Evolutionary conservation across 2,888 invertebrate genomes (phyloP).

Genomic region (Flexamia atlantica): DNA sequence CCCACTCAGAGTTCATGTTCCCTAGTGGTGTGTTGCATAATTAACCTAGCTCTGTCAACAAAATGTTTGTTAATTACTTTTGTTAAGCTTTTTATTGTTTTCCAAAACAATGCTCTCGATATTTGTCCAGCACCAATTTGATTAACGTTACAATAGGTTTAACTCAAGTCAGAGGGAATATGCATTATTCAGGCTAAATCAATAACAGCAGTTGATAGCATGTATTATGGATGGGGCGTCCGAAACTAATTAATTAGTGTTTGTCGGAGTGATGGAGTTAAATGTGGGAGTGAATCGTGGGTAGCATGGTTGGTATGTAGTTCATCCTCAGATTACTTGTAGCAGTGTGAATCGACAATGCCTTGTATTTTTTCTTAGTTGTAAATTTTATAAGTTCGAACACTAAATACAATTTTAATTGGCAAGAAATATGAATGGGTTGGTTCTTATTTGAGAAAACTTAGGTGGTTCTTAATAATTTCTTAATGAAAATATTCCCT

Average conservation of each 20-base stretch:
- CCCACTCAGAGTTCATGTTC: not conserved
- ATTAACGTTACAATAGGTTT: not conserved
- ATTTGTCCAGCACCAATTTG: too few relatives aligned
- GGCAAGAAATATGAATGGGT: too few relatives aligned
- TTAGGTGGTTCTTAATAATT: too few relatives aligned
- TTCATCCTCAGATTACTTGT: too few relatives aligned
- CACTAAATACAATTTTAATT: too few relatives aligned
- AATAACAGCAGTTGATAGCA: not conserved
- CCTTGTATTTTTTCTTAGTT: too few relatives aligned
- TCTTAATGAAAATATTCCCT: too few relatives aligned
- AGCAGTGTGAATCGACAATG: too few relatives aligned
- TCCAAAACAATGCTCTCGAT: not conserved
- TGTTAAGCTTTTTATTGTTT: not conserved
- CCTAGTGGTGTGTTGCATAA: not conserved
- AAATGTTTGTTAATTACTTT: not conserved
- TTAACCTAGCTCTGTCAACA: not conserved
- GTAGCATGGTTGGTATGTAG: not conserved
- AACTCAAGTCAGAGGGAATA: not conserved
- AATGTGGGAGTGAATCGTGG: not conserved
- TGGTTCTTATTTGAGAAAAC: too few relatives aligned
- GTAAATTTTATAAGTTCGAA: too few relatives aligned
- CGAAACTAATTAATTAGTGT: slow-evolving; percentile 11
- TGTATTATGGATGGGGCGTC: not conserved
- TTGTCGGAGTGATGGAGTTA: not conserved
- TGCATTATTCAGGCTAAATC: slow-evolving; percentile 16